phyloP scores from a whole-genome alignment of 2,113 vertebrate species.

The Melanocharis versteri region DNA sequence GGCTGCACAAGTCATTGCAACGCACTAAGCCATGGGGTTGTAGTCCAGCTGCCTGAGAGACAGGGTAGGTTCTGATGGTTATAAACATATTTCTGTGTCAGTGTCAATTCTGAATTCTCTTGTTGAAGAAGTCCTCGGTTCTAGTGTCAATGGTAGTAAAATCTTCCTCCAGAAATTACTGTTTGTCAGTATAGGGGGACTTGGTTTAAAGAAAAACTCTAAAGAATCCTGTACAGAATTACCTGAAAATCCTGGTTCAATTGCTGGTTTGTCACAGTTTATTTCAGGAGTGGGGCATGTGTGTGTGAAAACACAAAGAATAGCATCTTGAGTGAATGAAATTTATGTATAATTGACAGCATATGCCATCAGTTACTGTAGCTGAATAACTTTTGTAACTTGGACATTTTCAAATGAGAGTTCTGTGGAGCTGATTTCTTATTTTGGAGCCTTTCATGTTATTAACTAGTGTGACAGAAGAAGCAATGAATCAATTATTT shows the following conservation, averaged over 20 bases:
- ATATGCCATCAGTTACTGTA: not conserved
- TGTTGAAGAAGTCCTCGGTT: not conserved
- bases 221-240: not conserved
- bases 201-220: not conserved
- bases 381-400: not conserved
- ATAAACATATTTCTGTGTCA: not conserved
- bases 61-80: not conserved
- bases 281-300: not conserved
- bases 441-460: not conserved
- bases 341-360: not conserved
- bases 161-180: not conserved
- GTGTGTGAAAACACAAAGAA: not conserved
- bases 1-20: not conserved
- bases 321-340: not conserved
- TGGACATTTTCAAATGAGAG: not conserved
- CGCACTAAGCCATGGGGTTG: not conserved
- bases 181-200: accelerated
- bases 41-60: not conserved
- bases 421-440: not conserved
- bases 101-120: not conserved
- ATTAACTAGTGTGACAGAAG: not conserved
- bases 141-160: not conserved
- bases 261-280: not conserved
- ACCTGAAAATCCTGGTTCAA: not conserved
- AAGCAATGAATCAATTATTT: not conserved